A percentile compares a stretch with the other conserved stretches of the same genome.
phyloP scores from a whole-genome alignment of 2,113 vertebrate species.

The Morone saxatilis region DNA sequence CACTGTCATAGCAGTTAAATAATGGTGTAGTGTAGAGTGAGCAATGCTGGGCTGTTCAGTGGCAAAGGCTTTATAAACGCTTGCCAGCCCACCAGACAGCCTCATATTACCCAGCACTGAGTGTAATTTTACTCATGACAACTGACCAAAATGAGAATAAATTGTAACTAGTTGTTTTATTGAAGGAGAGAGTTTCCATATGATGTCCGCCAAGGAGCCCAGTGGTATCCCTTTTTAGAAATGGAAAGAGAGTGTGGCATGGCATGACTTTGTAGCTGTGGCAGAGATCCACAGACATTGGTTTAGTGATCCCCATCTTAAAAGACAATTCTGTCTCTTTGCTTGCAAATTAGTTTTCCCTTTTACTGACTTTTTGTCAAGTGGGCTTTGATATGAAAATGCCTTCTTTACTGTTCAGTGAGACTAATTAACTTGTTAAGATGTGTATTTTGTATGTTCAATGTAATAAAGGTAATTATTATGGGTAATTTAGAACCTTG shows the following conservation, averaged over 20 bases:
- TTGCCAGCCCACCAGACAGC: conserved; percentile 43
- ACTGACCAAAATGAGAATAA: conserved; percentile 27
- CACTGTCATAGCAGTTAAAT: conserved; percentile 30
- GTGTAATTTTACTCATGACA: conserved; percentile 49
- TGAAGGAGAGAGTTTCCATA: conserved; percentile 47
- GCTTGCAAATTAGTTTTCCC: not conserved
- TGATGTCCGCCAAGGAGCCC: not conserved
- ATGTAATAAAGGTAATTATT: not conserved
- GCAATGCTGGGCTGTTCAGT: conserved; percentile 23
- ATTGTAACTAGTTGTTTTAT: conserved; percentile 17
- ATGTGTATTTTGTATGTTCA: not conserved
- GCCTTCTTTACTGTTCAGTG: not conserved
- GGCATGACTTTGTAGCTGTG: not conserved
- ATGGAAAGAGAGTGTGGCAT: conserved; percentile 41
- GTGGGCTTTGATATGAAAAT: not conserved
- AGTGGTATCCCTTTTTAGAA: not conserved
- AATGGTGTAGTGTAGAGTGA: conserved; percentile 34
- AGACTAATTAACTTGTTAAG: not conserved
- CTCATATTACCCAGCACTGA: conserved; percentile 34
- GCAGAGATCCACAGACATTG: conserved; percentile 12
- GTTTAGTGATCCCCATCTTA: not conserved
- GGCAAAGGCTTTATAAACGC: not conserved
- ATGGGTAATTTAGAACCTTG: not conserved
- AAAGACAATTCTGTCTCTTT: not conserved
- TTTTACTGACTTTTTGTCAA: not conserved